Evolutionary conservation across 2,113 vertebrate genomes (phyloP), one percentile per base, ranked within the genome.

Genomic region (Choloepus hoffmanni): DNA sequence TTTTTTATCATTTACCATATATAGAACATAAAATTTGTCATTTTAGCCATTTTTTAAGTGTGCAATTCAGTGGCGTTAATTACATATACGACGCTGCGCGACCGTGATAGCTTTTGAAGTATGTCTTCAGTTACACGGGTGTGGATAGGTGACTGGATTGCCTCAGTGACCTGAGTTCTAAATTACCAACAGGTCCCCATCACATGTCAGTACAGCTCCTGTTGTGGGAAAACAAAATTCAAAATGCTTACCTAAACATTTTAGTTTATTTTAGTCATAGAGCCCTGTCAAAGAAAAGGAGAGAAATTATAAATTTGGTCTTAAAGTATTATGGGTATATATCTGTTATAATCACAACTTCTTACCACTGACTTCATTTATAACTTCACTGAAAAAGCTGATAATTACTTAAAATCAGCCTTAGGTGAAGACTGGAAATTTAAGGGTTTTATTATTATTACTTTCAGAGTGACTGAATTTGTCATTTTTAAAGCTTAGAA

Each of bases 401-500:
- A 48, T 86, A 48, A 36, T 63, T 84, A 48, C 60, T 58, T 94
- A 79, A 85, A 91, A 70, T 58, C 18, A 30, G n/a, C 70, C 43
- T 79, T 60, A 14, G 83, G 48, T 0, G 5, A 97, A 95, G 72
- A 91, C 3, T 53, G 24, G 72, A 84, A 43, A 26, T 73, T 94
- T 87, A 90, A 89, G 58, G 50, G 92, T 26, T 63, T 77, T 81
- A 81, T 83, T 68, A 68, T 92, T 26, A 53, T 79, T 94, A 74
- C 92, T 92, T 67, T 92, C 76, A 85, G 70, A 95, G 82, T 60
- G 88, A 87, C 92, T 83, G 92, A 74, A 86, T 60, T 68, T 74
- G 85, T 81, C 11, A 72, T 93, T 97, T 95, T 95, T 90, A 94
- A 88, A 88, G 83, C 72, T 86, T 79, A 73, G 90, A 55, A 86